Percentiles rank a stretch among this genome's conserved stretches.
Conservation (phyloP, 2,888 invertebrate species). For the Nomada goodeniana region DNA sequence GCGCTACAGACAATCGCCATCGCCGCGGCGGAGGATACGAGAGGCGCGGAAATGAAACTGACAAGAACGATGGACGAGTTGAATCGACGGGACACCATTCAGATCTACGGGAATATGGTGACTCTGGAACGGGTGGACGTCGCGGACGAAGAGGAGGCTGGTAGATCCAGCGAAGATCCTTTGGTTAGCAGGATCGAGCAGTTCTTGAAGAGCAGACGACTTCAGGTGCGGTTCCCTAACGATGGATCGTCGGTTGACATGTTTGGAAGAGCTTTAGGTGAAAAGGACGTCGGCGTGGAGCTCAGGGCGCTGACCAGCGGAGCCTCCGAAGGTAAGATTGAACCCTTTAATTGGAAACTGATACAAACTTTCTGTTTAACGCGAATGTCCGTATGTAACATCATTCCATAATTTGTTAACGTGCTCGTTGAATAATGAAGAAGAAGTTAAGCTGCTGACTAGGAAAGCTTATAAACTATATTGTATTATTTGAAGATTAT, state of each 20-base stretch:
- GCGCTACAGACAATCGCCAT: slow-evolving; percentile 31
- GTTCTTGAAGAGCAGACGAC: slow-evolving; percentile 77
- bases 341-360: not conserved
- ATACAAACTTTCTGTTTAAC: not conserved
- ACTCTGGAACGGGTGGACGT: slow-evolving; percentile 77
- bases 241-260: slow-evolving; percentile 80
- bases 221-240: slow-evolving; percentile 76
- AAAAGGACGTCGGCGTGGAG: slow-evolving; percentile 77
- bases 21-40: slow-evolving; percentile 15
- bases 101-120: slow-evolving; percentile 78
- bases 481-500: too few relatives aligned
- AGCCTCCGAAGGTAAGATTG: slow-evolving; percentile 79
- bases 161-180: slow-evolving; percentile 73
- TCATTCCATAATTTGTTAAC: too few relatives aligned
- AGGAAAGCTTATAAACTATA: too few relatives aligned
- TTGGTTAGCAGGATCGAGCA: slow-evolving; percentile 78
- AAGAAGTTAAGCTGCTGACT: too few relatives aligned
- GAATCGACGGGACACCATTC: slow-evolving; percentile 73
- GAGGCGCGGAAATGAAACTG: slow-evolving; percentile 73
- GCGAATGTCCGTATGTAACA: too few relatives aligned
- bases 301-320: slow-evolving; percentile 76
- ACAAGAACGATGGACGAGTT: slow-evolving; percentile 77
- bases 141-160: slow-evolving; percentile 42
- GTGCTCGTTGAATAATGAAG: too few relatives aligned
- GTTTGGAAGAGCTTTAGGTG: slow-evolving; percentile 80